phyloP scores from a whole-genome alignment of 2,888 invertebrate genomes.

The Epistrophe grossulariae region DNA sequence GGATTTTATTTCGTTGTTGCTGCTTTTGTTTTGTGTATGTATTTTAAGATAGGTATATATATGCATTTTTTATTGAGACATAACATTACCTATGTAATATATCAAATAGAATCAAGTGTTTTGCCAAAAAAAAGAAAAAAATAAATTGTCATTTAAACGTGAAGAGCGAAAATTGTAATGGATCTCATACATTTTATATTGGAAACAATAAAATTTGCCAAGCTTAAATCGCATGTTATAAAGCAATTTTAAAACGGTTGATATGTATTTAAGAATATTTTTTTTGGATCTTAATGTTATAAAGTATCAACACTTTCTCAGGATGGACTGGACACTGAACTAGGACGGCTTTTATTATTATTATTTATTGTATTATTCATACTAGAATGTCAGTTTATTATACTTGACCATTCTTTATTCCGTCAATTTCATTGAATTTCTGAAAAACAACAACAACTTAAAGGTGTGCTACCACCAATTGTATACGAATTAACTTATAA shows the following conservation, averaged over 20 bases:
- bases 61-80: background rate
- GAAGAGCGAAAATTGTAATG: constrained; percentile 3
- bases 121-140: background rate
- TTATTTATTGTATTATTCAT: no score
- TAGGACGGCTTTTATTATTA: no score
- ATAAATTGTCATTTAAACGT: constrained; percentile 24
- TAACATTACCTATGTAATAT: constrained; percentile 34
- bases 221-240: background rate
- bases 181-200: constrained; percentile 5
- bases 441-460: no score
- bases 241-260: background rate
- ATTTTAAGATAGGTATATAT: background rate
- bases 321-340: no score
- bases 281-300: no score
- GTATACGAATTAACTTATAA: no score
- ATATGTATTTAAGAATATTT: background rate
- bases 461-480: no score
- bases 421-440: no score
- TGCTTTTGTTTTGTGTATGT: background rate
- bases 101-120: constrained; percentile 37
- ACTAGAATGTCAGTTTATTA: no score
- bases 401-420: no score
- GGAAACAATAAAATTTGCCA: background rate
- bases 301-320: no score
- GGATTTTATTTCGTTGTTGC: constrained; percentile 7